Conservation (phyloP, 2,888 invertebrate genomes). For the Exocentrus adspersus region DNA sequence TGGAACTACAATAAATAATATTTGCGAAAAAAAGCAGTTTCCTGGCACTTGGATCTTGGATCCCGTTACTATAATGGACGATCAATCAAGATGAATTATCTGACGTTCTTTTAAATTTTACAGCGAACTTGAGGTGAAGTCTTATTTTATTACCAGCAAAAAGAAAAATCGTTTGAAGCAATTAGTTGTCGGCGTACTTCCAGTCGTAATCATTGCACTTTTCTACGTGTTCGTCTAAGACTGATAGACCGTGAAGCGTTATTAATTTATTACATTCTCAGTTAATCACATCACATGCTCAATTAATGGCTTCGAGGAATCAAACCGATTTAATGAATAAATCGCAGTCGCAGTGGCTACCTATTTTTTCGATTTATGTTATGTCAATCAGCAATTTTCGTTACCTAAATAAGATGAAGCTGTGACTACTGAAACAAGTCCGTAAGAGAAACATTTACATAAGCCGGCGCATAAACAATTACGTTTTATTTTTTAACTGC, state of each 20-base stretch:
- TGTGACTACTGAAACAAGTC: too few relatives aligned
- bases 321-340: slow-evolving; percentile 7
- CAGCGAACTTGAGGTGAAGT: not conserved
- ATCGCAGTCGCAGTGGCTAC: too few relatives aligned
- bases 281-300: slow-evolving; percentile 19
- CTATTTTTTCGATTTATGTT: too few relatives aligned
- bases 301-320: slow-evolving; percentile 11
- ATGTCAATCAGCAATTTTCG: too few relatives aligned
- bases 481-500: not conserved
- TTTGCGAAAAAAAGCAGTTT: too few relatives aligned
- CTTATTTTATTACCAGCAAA: not conserved
- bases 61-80: too few relatives aligned
- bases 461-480: not conserved
- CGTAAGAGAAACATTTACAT: too few relatives aligned
- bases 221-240: not conserved
- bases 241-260: slow-evolving; percentile 9
- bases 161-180: not conserved
- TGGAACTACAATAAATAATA: too few relatives aligned
- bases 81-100: too few relatives aligned
- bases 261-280: not conserved
- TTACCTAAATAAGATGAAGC: too few relatives aligned
- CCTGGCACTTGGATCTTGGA: too few relatives aligned
- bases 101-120: not conserved
- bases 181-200: not conserved
- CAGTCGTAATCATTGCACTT: not conserved